These are phyloP conservation scores for Xiphophorus hellerii DNA, from an alignment of 2,113 vertebrate genomes.

Conservation along the genomic window DNA sequence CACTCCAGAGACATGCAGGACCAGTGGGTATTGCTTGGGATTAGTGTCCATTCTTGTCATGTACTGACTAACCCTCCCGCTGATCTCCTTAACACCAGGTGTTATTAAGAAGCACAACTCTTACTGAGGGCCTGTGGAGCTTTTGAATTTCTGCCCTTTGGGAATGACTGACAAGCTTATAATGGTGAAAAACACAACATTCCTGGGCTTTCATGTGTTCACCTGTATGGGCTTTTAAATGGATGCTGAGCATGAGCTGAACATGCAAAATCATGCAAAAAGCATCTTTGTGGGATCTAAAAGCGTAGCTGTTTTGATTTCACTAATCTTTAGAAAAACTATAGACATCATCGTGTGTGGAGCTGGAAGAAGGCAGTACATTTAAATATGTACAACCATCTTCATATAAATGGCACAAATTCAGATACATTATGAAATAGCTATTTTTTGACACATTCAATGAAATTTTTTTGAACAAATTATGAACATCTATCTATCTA, in stretches of 20 bases:
- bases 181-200: constrained; percentile 56
- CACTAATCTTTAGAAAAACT: constrained; percentile 15
- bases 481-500: too few relatives aligned
- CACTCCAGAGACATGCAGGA: constrained; percentile 67
- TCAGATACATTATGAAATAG: too few relatives aligned
- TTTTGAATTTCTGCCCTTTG: constrained; percentile 62
- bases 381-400: neutral
- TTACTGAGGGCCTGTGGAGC: constrained; percentile 54
- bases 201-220: constrained; percentile 64
- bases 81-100: constrained; percentile 78
- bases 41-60: constrained; percentile 79
- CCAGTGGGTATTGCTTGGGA: constrained; percentile 70
- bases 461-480: too few relatives aligned
- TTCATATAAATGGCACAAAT: too few relatives aligned
- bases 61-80: constrained; percentile 75
- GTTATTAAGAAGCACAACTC: constrained; percentile 72
- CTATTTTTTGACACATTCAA: too few relatives aligned
- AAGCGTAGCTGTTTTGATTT: neutral
- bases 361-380: neutral
- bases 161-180: constrained; percentile 71
- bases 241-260: constrained; percentile 21
- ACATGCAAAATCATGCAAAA: constrained; percentile 50
- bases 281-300: constrained; percentile 10
- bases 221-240: constrained; percentile 59
- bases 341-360: neutral